Percentiles rank a stretch among this genome's conserved stretches.
Conservation (phyloP, 2,113 vertebrate species). For the Alligator sinensis region DNA sequence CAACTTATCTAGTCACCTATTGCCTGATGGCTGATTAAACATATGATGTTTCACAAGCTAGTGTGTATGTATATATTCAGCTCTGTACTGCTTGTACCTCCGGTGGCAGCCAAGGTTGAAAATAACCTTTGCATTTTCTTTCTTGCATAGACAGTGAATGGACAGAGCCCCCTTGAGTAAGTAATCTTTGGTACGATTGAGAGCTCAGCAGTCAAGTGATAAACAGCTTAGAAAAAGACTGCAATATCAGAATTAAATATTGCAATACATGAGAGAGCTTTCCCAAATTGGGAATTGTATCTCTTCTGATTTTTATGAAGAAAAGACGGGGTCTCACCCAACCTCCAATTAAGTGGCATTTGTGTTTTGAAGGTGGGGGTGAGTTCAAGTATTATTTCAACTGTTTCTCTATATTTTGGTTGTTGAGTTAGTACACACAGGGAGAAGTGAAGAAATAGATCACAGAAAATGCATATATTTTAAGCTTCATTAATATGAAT, state of each 20-base stretch:
- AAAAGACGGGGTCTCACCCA: background rate
- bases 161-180: background rate
- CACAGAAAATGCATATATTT: background rate
- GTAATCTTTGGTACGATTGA: background rate
- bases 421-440: background rate
- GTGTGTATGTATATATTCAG: background rate
- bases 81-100: background rate
- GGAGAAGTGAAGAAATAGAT: background rate
- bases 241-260: background rate
- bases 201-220: background rate
- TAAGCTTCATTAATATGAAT: background rate
- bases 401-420: background rate
- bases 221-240: background rate
- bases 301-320: background rate
- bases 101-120: background rate
- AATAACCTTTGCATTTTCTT: background rate
- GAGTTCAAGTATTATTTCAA: background rate
- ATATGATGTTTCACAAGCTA: background rate
- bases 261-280: background rate
- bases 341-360: accelerated
- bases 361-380: background rate
- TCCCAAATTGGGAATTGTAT: background rate
- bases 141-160: background rate
- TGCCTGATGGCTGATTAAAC: background rate
- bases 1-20: background rate